Evolutionary conservation across 2,797 vertebrate species (phyloP).

Genomic region (Morelia viridis): DNA sequence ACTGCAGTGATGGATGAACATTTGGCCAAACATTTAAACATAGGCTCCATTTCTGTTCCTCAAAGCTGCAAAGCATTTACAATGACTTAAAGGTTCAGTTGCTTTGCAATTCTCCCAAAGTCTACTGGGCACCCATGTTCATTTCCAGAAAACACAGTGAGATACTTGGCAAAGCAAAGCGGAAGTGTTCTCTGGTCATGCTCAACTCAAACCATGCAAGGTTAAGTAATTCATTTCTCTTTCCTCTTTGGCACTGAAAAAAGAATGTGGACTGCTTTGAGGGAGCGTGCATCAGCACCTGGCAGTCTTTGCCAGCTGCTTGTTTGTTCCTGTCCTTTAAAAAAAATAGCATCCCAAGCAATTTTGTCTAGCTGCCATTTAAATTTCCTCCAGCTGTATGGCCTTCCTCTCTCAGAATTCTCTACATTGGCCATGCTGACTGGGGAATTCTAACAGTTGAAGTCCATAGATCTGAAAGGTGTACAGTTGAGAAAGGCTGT

Average conservation of each 20-base stretch:
- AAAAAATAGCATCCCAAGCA: neutral
- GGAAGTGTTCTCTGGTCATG: neutral
- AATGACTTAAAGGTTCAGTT: neutral
- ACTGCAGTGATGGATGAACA: too few relatives aligned
- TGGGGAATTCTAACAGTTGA: neutral
- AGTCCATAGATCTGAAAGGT: too few relatives aligned
- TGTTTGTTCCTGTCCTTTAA: neutral
- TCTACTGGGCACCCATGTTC: neutral
- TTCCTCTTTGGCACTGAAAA: neutral
- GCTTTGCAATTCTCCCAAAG: neutral
- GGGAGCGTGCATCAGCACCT: neutral
- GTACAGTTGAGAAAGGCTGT: neutral
- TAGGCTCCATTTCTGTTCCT: neutral
- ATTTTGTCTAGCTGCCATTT: neutral
- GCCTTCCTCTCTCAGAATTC: neutral
- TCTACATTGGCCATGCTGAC: neutral
- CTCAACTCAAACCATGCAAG: neutral
- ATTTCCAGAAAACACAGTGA: neutral
- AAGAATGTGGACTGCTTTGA: neutral
- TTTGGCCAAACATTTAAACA: too few relatives aligned
- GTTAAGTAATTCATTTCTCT: neutral
- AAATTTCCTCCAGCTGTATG: neutral
- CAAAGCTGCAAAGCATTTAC: neutral
- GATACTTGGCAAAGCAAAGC: neutral
- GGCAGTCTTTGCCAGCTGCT: neutral